Evolutionary conservation across 2,113 vertebrate genomes (phyloP), one percentile per base, ranked within the genome.

Genomic region (Lasiurus cinereus): DNA sequence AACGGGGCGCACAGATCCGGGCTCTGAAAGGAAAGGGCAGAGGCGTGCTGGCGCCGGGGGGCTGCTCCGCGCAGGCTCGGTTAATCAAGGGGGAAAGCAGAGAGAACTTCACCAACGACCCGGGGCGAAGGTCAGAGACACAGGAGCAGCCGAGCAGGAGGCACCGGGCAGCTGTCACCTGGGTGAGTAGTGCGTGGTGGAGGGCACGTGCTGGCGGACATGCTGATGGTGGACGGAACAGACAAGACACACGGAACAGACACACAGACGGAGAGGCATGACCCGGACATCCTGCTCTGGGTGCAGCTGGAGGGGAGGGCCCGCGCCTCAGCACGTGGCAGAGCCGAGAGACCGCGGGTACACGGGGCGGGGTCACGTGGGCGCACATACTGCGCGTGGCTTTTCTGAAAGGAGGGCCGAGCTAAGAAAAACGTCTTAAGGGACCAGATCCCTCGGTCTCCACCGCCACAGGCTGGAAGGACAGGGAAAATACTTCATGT

Each of bases 401-500:
- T 22, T 31, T 2, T 22, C 15, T 43, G 15, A 12, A 73, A 43
- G 27, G 2, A 33, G 91, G 83, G 18, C 8, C 56, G 64, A 33
- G 29, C 11, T 0, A 8, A 50, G 19, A 3, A 6, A 12, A 0
- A 16, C 18, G 48, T 77, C 21, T 43, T 10, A 24, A 43, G 83
- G 72, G 72, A 31, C 52, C 31, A 39, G 4, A 2, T 8, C 6
- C 8, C 79, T 46, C 22, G 31, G 83, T 78, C 76, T 70, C 46
- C 10, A 72, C 59, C 24, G 69, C 15, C 86, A 66, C 33, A 67
- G 15, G 87, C 62, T n/a, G 82, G 87, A 12, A 21, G 29, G 93
- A 80, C 56, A 64, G 18, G 91, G 83, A 88, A 94, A 93, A 82
- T 59, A 92, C 96, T 90, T 92, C 91, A 90, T 31, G 95, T 13